Conservation (phyloP, 1,140 invertebrate species). For the Helicoverpa zea region DNA sequence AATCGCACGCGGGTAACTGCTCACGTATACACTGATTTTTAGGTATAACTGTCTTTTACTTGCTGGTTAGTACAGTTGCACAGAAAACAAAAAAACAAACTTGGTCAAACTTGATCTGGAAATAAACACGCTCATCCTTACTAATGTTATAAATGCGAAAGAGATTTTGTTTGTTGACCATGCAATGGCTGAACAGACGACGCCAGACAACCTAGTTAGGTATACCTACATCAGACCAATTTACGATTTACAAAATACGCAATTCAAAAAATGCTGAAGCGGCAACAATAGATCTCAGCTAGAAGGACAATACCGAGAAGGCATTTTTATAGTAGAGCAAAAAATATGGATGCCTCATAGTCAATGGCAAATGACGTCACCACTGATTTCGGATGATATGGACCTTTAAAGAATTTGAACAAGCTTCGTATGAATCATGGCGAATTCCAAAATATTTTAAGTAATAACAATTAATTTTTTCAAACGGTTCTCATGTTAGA, state of each 20-base stretch:
- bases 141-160: no score
- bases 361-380: background rate
- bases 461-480: background rate
- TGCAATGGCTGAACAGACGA: no score
- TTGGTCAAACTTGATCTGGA: no score
- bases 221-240: no score
- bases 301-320: no score
- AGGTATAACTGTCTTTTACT: background rate
- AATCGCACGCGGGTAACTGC: constrained; percentile 33
- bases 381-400: background rate
- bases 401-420: constrained; percentile 4
- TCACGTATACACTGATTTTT: constrained; percentile 16
- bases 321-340: background rate
- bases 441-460: background rate
- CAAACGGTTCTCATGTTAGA: background rate
- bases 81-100: no score
- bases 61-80: background rate
- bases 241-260: no score
- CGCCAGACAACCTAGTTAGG: no score
- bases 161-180: no score
- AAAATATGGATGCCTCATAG: background rate
- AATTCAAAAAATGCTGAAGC: no score
- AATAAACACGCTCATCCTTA: no score
- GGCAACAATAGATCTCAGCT: no score
- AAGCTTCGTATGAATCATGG: constrained; percentile 3